Evolutionary conservation across 2,113 vertebrate genomes (phyloP).

Genomic region (Brienomyrus longianalis): DNA sequence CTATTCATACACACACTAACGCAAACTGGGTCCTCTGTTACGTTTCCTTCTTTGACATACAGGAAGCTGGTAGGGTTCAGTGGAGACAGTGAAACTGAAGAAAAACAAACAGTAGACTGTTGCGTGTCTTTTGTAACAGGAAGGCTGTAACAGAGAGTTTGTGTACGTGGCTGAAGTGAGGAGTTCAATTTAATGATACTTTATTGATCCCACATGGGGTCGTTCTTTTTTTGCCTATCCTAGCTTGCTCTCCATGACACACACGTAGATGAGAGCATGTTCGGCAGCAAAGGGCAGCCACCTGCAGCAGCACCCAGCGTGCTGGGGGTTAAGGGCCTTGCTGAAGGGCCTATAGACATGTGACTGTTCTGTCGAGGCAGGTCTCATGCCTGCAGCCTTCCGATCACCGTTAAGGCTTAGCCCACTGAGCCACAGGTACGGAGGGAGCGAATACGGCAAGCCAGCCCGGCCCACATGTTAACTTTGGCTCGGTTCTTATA

Average conservation of each 20-base stretch:
- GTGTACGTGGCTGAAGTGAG: neutral
- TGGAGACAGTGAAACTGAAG: slow-evolving; percentile 51
- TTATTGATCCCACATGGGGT: neutral
- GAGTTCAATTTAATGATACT: neutral
- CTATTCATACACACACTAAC: neutral
- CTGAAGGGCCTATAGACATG: neutral
- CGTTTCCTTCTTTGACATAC: slow-evolving; percentile 52
- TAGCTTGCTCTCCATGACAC: neutral
- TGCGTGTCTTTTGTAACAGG: slow-evolving; percentile 4
- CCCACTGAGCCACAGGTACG: neutral
- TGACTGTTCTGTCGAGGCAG: neutral
- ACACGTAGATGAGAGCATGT: neutral
- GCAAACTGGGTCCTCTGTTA: slow-evolving; percentile 49
- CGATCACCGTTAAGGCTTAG: neutral
- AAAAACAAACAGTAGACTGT: slow-evolving; percentile 27
- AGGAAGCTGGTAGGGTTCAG: slow-evolving; percentile 46
- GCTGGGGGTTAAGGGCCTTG: neutral
- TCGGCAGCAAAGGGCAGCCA: neutral
- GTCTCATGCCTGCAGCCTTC: neutral
- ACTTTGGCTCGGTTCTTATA: neutral
- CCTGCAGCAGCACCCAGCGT: neutral
- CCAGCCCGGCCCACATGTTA: neutral
- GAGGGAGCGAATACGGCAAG: neutral
- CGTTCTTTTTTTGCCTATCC: neutral
- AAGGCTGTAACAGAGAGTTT: neutral